A percentile compares a stretch with the other conserved stretches of the same genome.
phyloP scores from a whole-genome alignment of 92 coral and sea anemone genomes.

The Hydrozoanthus gracilis region DNA sequence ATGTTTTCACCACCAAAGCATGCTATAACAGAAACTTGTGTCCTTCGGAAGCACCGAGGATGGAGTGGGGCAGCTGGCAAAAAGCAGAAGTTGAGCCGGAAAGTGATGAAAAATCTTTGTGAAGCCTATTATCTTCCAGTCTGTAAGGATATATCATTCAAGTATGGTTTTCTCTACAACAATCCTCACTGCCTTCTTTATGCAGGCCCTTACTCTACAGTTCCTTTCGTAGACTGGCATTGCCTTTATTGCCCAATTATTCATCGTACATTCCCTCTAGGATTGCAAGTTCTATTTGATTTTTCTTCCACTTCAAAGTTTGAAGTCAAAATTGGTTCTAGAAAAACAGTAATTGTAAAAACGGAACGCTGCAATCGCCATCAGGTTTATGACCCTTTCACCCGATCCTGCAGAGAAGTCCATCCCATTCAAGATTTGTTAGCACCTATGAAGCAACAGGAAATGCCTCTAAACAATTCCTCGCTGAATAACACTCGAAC shows the following conservation, averaged over 20 bases:
- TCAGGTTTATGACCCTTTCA: conserved; percentile 34
- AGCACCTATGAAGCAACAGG: neutral
- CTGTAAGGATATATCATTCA: neutral
- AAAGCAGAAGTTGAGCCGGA: neutral
- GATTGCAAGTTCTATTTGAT: neutral
- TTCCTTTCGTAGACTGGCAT: neutral
- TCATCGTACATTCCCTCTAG: neutral
- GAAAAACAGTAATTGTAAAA: neutral
- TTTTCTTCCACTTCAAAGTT: conserved; percentile 7
- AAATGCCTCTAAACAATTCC: neutral
- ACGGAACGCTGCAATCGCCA: neutral
- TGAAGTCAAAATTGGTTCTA: neutral
- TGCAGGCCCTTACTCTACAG: neutral
- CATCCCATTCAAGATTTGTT: neutral
- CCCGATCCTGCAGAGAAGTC: conserved; percentile 11
- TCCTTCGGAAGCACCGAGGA: neutral
- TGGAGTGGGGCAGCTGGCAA: neutral
- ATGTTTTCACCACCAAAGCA: neutral
- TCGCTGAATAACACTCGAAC: neutral
- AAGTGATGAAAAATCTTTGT: neutral
- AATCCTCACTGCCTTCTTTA: conserved; percentile 13
- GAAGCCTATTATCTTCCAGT: conserved; percentile 4
- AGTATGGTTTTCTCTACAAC: neutral
- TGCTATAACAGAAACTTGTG: neutral
- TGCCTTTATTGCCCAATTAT: neutral